Evolutionary conservation across 2,888 invertebrate genomes (phyloP).

Genomic region (Apamea epomidion): DNA sequence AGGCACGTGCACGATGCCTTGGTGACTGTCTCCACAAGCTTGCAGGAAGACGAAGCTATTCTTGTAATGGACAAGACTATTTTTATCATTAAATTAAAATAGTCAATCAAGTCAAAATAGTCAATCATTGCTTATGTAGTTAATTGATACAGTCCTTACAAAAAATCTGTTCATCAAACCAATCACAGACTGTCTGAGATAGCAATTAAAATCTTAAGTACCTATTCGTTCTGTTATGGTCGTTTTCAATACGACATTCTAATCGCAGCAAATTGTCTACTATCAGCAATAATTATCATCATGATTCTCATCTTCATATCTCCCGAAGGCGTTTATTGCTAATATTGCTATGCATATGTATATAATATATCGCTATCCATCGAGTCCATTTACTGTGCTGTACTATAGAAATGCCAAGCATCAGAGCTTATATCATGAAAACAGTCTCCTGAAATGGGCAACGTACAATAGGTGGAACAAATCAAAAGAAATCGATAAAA

Average conservation of each 20-base stretch:
- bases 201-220: conserved; percentile 1
- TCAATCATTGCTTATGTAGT: background rate
- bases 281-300: background rate
- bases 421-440: conserved; percentile 16
- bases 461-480: conserved; percentile 16
- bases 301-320: background rate
- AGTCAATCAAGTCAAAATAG: too few species aligned
- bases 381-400: background rate
- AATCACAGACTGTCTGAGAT: background rate
- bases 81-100: conserved; percentile 3
- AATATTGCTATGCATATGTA: background rate
- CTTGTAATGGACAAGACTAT: conserved; percentile 7
- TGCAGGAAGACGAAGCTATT: conserved; percentile 24
- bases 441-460: background rate
- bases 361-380: background rate
- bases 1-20: conserved; percentile 3
- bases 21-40: conserved; percentile 18
- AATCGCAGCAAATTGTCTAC: background rate
- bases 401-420: background rate
- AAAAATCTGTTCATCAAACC: conserved; percentile 18
- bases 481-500: conserved; percentile 44
- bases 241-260: background rate
- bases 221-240: background rate
- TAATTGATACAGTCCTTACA: background rate
- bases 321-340: background rate